These are phyloP conservation scores for Lucifuga dentata DNA, from an alignment of 2,113 vertebrate species.

Conservation along the genomic window DNA sequence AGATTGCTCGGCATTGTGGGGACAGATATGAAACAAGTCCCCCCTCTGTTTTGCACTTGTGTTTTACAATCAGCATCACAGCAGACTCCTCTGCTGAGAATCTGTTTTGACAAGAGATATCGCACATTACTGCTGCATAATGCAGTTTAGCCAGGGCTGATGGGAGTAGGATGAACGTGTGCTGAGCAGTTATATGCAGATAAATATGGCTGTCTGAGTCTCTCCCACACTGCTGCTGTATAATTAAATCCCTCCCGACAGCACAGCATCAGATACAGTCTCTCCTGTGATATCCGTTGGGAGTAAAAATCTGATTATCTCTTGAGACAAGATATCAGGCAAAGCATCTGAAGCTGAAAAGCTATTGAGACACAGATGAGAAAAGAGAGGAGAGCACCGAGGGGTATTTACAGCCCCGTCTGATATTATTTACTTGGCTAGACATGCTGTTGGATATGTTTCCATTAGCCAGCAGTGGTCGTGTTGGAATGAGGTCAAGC, in stretches of 20 bases:
- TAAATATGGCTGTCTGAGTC: constrained; percentile 69
- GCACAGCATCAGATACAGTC: constrained; percentile 67
- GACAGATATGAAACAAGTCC: constrained; percentile 53
- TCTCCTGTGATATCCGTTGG: constrained; percentile 74
- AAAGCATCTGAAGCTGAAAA: constrained; percentile 70
- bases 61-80: constrained; percentile 48
- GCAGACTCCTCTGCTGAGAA: constrained; percentile 37
- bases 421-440: no score
- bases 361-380: constrained; percentile 56
- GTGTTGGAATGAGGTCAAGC: constrained; percentile 31
- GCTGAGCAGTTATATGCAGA: constrained; percentile 68
- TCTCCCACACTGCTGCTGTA: constrained; percentile 55
- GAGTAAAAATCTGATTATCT: constrained; percentile 78
- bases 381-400: constrained; percentile 33
- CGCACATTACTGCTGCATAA: constrained; percentile 54
- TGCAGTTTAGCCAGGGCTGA: constrained; percentile 54
- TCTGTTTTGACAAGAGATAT: constrained; percentile 70
- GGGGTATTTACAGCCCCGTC: constrained; percentile 15
- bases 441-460: constrained; percentile 25
- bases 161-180: constrained; percentile 56
- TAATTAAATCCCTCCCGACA: constrained; percentile 78
- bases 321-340: constrained; percentile 74
- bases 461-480: constrained; percentile 26
- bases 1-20: constrained; percentile 34
- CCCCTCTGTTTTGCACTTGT: constrained; percentile 27